Evolutionary conservation across 2,888 invertebrate species (phyloP), one percentile per base, ranked within the genome.

Genomic region (Lasioglossum leucozonium): DNA sequence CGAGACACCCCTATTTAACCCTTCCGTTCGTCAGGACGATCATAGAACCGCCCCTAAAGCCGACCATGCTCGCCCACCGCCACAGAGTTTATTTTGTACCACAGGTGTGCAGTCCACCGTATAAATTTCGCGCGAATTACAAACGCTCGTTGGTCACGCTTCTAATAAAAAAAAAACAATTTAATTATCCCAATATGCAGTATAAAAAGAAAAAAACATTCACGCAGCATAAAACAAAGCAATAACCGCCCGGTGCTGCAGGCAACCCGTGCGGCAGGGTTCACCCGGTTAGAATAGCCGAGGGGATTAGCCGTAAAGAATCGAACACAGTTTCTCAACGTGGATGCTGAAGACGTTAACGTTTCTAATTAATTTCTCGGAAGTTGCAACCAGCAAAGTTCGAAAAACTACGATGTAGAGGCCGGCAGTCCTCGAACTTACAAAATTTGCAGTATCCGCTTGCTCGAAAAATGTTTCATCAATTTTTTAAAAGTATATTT

Each of bases 121-220:
- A 62, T 62, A 30, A 30, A 62, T 62, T 30, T 62, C 13, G 30
- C 30, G 62, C 18, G 30, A 62, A 62, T 62, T 62, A 62, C 62
- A 30, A 30, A 62, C 62, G 26, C 30, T 34, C 30, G 34, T 34
- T 34, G 62, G 34, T 30, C 30, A 30, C 62, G 62, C 8, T 62
- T 62, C 13, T 18, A 62, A 62, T 62, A 18, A 62, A 62, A 62
- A 62, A n/a, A n/a, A n/a, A n/a, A n/a, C n/a, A n/a, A 30, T 30
- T 62, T 62, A 34, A 62, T 34, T 62, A 30, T 62, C 62, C 55
- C 55, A 55, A 55, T 55, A n/a, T 55, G 55, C n/a, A 55, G 55
- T 55, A n/a, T 55, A 11, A n/a, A n/a, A n/a, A n/a, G n/a, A n/a
- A n/a, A n/a, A n/a, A 55, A 55, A 55, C 55, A 55, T 55, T 55